Evolutionary conservation across 1,140 invertebrate species (phyloP), one percentile per base, ranked within the genome.

Genomic region (Octopus bimaculoides): DNA sequence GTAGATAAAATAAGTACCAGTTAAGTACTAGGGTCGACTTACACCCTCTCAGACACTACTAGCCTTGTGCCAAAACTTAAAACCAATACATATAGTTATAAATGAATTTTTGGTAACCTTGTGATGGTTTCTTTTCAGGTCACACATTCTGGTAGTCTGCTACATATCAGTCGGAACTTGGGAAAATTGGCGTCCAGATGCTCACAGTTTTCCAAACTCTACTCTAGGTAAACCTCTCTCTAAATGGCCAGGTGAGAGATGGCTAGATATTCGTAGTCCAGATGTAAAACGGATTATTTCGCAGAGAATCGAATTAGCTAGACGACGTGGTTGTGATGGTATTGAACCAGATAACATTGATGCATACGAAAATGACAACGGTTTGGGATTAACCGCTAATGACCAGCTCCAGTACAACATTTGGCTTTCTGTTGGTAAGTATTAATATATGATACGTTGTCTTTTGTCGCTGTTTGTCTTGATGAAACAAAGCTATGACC

Each of bases 281-380:
- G 78, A 77, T 8, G 82, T 85, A 5, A 80, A 75, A 54, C 12
- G 53, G 0, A 83, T 85, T 53, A 85, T 85, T 81, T 10, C 7
- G 20, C 52, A 52, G 6, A 79, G 85, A 3, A 79, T 86, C 56
- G 82, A 84, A 74, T 79, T 81, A 69, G 85, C 85, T 56, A 54
- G 69, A 61, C 56, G 52, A 26, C 81, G 81, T 7, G 80, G 80
- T 17, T 86, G 85, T 81, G 85, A 86, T 54, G 85, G 81, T 3
- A 82, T 86, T 17, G 85, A 86, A 78, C 85, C 85, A 17, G 85
- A 86, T 77, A 86, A 86, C 74, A 83, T 86, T 0, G 85, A 86
- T 55, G 82, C 82, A 9, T 83, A 84, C 54, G 53, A 75, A 5
- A 84, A 82, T 69, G 53, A 81, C n/a, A 82, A 82, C 55, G 83